A percentile compares a stretch with the other conserved stretches of the same genome.
Evolutionary conservation across 1,140 invertebrate species (phyloP).

Genomic region (Bombus turneri): DNA sequence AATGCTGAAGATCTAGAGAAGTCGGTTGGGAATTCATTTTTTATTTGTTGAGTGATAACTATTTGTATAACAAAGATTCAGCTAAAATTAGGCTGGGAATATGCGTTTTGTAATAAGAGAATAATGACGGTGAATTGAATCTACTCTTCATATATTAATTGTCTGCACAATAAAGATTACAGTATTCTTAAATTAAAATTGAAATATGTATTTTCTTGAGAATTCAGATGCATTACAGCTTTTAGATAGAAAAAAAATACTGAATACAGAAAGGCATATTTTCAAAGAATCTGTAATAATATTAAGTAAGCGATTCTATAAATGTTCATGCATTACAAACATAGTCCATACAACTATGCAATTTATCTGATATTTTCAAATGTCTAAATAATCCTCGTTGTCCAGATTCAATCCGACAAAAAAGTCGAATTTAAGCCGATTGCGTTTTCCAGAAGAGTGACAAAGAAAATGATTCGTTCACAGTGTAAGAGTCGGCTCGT

Average conservation of each 20-base stretch:
- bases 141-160: not conserved
- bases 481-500: not conserved
- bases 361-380: no score
- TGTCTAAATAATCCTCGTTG: not conserved
- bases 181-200: not conserved
- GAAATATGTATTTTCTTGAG: not conserved
- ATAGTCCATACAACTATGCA: no score
- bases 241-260: not conserved
- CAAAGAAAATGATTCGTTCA: not conserved
- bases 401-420: not conserved
- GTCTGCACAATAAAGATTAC: not conserved
- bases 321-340: not conserved
- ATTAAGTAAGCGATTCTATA: not conserved
- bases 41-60: not conserved
- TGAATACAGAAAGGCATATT: not conserved
- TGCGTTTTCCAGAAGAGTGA: constrained; percentile 9
- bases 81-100: not conserved
- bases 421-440: constrained; percentile 13
- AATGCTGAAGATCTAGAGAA: no score
- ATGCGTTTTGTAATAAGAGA: not conserved
- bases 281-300: not conserved
- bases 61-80: not conserved
- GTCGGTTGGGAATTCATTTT: not conserved
- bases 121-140: not conserved
- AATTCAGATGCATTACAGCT: not conserved